Evolutionary conservation across 2,113 vertebrate genomes (phyloP), one percentile per base, ranked within the genome.

Genomic region (Onychorhynchus coronatus): DNA sequence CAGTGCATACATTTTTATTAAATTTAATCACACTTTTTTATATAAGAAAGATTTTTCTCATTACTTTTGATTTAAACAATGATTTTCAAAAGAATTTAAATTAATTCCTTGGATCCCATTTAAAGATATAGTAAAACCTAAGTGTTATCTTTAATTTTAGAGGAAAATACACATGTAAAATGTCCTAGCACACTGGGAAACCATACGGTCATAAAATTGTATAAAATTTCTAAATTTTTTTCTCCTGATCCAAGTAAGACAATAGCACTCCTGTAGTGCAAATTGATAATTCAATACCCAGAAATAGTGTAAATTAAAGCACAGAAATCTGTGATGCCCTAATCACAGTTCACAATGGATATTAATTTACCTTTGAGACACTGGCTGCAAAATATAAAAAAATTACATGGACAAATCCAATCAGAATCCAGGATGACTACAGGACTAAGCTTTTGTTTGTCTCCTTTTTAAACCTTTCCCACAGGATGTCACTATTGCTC

Each of bases 401-500:
- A 37, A 33, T 19, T 5, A 17, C 17, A 13, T 9, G 13, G 46
- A 52, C 46, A 65, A 84, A 72, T 14, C 30, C 39, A 55, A 59
- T 20, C 15, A 86, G 81, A 25, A 46, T 35, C 23, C 71, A 79
- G 47, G 39, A 35, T 5, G 39, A 37, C 30, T 61, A 22, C 19
- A 73, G 65, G 66, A 70, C 35, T 15, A 66, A 23, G 12, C 2
- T 39, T 65, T 79, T 77, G n/a, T 62, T 56, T n/a, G 39, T 55
- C 23, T 87, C 31, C 46, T 65, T 74, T 85, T 28, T 25, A 75
- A 80, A 63, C n/a, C 41, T 50, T 41, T 92, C 85, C 89, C 91
- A 93, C 79, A 92, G 89, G 93, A 94, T 95, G 90, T 80, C 88
- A 92, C 70, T 85, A 61, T 47, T 85, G 91, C 33, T 84, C 89